These are phyloP conservation scores for Gastrophysa polygoni DNA, from an alignment of 2,888 invertebrate genomes.

Conservation along the genomic window DNA sequence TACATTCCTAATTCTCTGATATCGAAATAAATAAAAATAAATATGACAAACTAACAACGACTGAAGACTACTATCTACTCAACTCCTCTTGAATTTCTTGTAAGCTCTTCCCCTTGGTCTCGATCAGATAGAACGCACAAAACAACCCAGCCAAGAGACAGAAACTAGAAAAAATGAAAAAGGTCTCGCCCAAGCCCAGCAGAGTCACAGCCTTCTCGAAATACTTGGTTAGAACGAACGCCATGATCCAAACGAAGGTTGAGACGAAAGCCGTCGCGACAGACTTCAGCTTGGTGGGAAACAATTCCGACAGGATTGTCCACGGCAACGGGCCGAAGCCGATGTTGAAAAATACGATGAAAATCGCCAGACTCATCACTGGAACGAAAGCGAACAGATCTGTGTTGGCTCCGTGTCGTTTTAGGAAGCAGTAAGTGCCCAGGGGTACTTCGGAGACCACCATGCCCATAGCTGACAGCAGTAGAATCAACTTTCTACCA, in stretches of 20 bases:
- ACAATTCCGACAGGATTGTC: conserved; percentile 83
- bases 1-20: too few relatives aligned
- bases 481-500: conserved; percentile 28
- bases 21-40: conserved; percentile 7
- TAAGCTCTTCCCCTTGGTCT: conserved; percentile 34
- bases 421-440: conserved; percentile 25
- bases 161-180: conserved; percentile 73
- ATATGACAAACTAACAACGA: background rate
- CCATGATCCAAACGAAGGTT: conserved; percentile 76
- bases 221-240: conserved; percentile 77
- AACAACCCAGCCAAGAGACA: conserved; percentile 72
- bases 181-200: conserved; percentile 71
- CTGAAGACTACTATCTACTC: background rate
- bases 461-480: conserved; percentile 28
- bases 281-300: conserved; percentile 79
- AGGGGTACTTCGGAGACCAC: conserved; percentile 25
- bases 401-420: conserved; percentile 11
- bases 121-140: conserved; percentile 61
- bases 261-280: conserved; percentile 79
- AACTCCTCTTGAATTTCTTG: conserved; percentile 32
- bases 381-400: conserved; percentile 66
- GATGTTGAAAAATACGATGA: conserved; percentile 76
- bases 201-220: conserved; percentile 65
- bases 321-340: conserved; percentile 82
- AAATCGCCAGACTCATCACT: conserved; percentile 72